Evolutionary conservation across 2,113 vertebrate genomes (phyloP).

Genomic region (Plectropomus leopardus): DNA sequence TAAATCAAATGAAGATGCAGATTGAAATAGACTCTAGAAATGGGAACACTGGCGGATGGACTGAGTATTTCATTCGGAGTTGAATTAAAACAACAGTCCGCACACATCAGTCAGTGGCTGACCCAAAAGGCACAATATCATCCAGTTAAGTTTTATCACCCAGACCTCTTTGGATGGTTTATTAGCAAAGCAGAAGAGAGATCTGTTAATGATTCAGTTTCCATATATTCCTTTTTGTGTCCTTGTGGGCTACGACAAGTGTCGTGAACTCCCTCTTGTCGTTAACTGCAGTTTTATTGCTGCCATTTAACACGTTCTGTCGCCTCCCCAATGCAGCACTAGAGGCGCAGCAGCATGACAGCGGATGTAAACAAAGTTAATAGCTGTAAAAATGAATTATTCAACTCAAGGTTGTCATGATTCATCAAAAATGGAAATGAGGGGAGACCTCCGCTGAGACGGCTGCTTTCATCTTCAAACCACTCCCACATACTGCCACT

Average conservation of each 20-base stretch:
- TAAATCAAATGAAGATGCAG: background rate
- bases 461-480: background rate
- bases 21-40: background rate
- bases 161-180: background rate
- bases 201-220: background rate
- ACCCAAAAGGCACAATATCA: background rate
- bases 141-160: background rate
- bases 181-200: background rate
- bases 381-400: background rate
- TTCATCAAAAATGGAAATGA: slow-evolving; percentile 24
- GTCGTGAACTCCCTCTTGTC: background rate
- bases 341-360: background rate
- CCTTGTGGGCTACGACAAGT: background rate
- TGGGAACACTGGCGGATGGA: background rate
- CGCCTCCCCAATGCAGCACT: background rate
- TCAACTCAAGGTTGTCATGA: slow-evolving; percentile 6
- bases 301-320: background rate
- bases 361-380: slow-evolving; percentile 17
- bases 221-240: background rate
- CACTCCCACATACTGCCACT: background rate
- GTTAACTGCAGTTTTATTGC: slow-evolving; percentile 15
- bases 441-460: background rate
- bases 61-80: slow-evolving; percentile 8
- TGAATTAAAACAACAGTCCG: background rate
- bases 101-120: background rate